Evolutionary conservation across 2,113 vertebrate genomes (phyloP).

Genomic region (Lucifuga dentata): DNA sequence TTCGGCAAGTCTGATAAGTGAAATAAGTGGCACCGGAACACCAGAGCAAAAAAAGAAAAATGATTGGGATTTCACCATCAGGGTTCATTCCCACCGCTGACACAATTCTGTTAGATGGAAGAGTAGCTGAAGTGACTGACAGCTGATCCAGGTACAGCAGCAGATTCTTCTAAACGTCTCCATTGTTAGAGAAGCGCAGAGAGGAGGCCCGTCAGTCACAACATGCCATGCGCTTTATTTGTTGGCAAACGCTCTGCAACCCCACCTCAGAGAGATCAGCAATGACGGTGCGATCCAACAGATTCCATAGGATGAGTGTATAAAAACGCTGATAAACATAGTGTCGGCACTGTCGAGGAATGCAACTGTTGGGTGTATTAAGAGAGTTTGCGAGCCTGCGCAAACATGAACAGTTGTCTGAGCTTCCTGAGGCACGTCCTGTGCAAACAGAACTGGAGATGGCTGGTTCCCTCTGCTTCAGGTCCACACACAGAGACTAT

Average conservation of each 20-base stretch:
- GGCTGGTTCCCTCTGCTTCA: slow-evolving; percentile 67
- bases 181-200: not conserved
- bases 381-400: slow-evolving; percentile 74
- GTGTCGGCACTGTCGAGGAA: slow-evolving; percentile 60
- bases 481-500: slow-evolving; percentile 58
- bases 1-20: not conserved
- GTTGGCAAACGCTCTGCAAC: not conserved
- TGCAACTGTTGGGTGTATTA: slow-evolving; percentile 76
- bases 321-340: slow-evolving; percentile 70
- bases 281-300: slow-evolving; percentile 30
- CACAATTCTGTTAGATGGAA: not conserved
- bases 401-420: slow-evolving; percentile 86
- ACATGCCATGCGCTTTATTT: slow-evolving; percentile 3
- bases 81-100: not conserved
- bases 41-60: not conserved
- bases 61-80: slow-evolving; percentile 1
- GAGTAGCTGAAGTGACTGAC: slow-evolving; percentile 2
- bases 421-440: slow-evolving; percentile 86
- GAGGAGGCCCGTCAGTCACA: slow-evolving; percentile 18
- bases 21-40: not conserved
- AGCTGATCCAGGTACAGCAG: slow-evolving; percentile 19
- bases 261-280: slow-evolving; percentile 21
- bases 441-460: slow-evolving; percentile 85
- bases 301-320: slow-evolving; percentile 67
- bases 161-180: not conserved